Percentiles rank a stretch among this genome's conserved stretches.
Evolutionary conservation across 2,888 invertebrate species (phyloP).

Genomic region (Metellina segmentata): DNA sequence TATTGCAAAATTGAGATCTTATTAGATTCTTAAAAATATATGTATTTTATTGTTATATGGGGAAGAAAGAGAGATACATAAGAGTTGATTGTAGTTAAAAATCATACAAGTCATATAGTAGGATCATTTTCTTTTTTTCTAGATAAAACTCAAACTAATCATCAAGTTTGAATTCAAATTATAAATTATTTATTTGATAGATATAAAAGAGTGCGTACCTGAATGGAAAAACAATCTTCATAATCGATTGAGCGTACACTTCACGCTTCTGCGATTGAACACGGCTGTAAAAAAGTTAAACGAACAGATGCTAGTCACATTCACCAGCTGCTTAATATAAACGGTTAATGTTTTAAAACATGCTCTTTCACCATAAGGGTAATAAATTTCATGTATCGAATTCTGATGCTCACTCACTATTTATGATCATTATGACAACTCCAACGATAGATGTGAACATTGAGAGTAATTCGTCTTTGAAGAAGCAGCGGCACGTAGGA

Average conservation of each 20-base stretch:
- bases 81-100: too few relatives aligned
- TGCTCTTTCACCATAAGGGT: conserved; percentile 10
- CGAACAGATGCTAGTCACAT: conserved; percentile 20
- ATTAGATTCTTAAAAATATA: too few relatives aligned
- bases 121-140: too few relatives aligned
- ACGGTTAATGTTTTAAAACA: background rate
- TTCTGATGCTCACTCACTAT: conserved; percentile 12
- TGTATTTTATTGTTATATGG: too few relatives aligned
- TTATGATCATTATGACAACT: conserved; percentile 9
- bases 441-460: background rate
- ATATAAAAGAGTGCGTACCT: too few relatives aligned
- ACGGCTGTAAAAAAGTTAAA: background rate
- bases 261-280: conserved; percentile 2
- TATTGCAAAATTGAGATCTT: too few relatives aligned
- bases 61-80: too few relatives aligned
- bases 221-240: too few relatives aligned
- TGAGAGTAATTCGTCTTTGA: background rate
- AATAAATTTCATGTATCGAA: conserved; percentile 18
- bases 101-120: too few relatives aligned
- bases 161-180: too few relatives aligned
- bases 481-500: background rate
- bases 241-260: background rate
- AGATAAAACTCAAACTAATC: too few relatives aligned
- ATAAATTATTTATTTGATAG: too few relatives aligned
- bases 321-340: conserved; percentile 11